A percentile compares a stretch with the other conserved stretches of the same genome.
These are phyloP conservation scores for Hippopotamus amphibius DNA, from an alignment of 2,113 vertebrate genomes.

Conservation along the genomic window DNA sequence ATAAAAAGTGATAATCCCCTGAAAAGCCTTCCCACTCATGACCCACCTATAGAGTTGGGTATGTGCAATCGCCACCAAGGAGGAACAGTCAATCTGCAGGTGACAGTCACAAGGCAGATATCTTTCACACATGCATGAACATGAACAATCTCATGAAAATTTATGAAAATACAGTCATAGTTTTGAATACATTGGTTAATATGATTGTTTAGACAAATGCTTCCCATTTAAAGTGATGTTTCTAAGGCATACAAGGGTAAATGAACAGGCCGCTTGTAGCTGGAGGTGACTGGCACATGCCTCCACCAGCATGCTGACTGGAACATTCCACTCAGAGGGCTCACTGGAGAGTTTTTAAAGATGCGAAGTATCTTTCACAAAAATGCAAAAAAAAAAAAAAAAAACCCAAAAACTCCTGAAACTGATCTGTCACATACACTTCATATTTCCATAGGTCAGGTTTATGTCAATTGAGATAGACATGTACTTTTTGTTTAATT, in stretches of 20 bases:
- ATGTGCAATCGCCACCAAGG: background rate
- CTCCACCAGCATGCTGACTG: background rate
- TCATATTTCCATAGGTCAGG: background rate
- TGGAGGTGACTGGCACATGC: background rate
- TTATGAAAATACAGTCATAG: background rate
- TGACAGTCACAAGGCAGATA: background rate
- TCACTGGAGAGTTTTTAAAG: constrained; percentile 40
- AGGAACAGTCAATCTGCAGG: background rate
- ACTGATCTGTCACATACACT: background rate
- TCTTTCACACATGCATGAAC: background rate
- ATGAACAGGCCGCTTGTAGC: background rate
- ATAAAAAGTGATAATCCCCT: constrained; percentile 15
- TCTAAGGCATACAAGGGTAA: background rate
- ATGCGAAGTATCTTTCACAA: background rate
- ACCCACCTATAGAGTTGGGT: background rate
- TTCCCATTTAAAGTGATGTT: background rate
- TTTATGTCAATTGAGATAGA: constrained; percentile 39
- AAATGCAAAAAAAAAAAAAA: background rate
- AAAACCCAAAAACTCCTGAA: background rate
- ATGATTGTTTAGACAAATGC: background rate
- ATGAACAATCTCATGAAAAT: background rate
- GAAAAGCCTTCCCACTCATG: background rate
- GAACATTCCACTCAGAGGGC: background rate
- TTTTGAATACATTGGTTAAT: constrained; percentile 22
- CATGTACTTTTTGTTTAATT: constrained; percentile 24